Evolutionary conservation across 2,888 invertebrate species (phyloP), one percentile per base, ranked within the genome.

Genomic region (Gastracanthus pulcherrimus): DNA sequence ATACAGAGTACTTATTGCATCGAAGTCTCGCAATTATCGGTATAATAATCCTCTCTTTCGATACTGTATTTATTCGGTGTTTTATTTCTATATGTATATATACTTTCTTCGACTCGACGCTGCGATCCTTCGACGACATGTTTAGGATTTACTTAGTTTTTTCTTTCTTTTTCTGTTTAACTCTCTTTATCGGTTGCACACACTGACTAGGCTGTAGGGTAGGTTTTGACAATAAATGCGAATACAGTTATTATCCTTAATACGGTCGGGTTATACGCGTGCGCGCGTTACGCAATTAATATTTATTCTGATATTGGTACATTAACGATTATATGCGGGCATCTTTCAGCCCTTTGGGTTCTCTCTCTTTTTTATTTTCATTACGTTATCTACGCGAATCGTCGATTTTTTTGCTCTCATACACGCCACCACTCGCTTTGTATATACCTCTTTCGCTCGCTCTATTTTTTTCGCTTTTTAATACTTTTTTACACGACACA

Each of bases 251-350:
- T 81, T 81, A 82, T 76, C 76, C 48, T 75, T 80, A 75, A 81
- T 80, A 78, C 64, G 77, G 66, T 64, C 60, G 66, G 70, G 55
- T 9, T 19, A n/a, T 19, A 13, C 34, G 41, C 38, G 55, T 26
- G 67, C 67, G 48, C 45, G 60, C 64, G 38, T 51, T 38, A 76
- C 70, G 79, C 75, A 69, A 55, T 81, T 55, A 81, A 78, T 83
- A 81, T 81, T 81, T 83, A 81, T 81, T 58, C 76, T 80, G 80
- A 82, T 77, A 82, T 80, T 77, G 80, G 69, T 83, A 83, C 83
- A 83, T 81, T 83, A 81, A 83, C 62, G 81, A 81, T 78, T 81
- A 81, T 76, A 80, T 78, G 62, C 26, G 62, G 48, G 36, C 62
- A 13, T 45, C 16, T 23, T n/a, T 66, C 66, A n/a, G 48, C 64